These are phyloP conservation scores for Tenrec ecaudatus DNA, from an alignment of 2,113 vertebrate species.

Conservation along the genomic window DNA sequence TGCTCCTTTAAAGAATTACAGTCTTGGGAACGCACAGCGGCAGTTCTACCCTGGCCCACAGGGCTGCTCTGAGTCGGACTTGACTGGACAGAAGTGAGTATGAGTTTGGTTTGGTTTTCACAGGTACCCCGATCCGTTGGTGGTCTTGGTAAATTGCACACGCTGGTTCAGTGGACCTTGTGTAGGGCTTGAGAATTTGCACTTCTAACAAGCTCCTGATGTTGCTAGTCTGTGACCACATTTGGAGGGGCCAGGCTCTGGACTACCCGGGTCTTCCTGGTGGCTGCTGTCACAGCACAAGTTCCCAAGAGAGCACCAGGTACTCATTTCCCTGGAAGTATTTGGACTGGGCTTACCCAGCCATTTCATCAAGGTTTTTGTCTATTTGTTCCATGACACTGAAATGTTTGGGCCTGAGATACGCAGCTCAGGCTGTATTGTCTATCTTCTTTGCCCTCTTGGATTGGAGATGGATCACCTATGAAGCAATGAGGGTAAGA, in stretches of 20 bases:
- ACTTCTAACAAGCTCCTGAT: not conserved
- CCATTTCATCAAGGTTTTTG: not conserved
- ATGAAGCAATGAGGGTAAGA: too few relatives aligned
- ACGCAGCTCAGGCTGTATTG: too few relatives aligned
- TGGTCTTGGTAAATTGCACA: not conserved
- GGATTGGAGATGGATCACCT: too few relatives aligned
- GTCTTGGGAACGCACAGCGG: too few relatives aligned
- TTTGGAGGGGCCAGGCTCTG: not conserved
- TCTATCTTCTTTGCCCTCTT: too few relatives aligned
- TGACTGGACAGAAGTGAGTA: too few relatives aligned
- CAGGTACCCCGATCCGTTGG: too few relatives aligned
- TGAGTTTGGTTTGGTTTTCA: too few relatives aligned
- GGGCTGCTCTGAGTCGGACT: too few relatives aligned
- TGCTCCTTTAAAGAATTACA: too few relatives aligned
- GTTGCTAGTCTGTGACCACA: not conserved
- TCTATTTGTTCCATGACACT: not conserved
- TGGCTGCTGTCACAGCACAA: too few relatives aligned
- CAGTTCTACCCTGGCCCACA: too few relatives aligned
- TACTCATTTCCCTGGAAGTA: not conserved
- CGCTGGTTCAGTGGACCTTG: not conserved
- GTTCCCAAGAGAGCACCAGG: conserved; percentile 2
- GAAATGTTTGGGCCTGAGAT: not conserved
- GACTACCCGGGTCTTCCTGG: not conserved
- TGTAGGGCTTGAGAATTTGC: not conserved
- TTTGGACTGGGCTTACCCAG: not conserved